Percentiles rank a stretch among this genome's conserved stretches.
phyloP scores from a whole-genome alignment of 1,140 invertebrate species.

The Carposina sasakii region DNA sequence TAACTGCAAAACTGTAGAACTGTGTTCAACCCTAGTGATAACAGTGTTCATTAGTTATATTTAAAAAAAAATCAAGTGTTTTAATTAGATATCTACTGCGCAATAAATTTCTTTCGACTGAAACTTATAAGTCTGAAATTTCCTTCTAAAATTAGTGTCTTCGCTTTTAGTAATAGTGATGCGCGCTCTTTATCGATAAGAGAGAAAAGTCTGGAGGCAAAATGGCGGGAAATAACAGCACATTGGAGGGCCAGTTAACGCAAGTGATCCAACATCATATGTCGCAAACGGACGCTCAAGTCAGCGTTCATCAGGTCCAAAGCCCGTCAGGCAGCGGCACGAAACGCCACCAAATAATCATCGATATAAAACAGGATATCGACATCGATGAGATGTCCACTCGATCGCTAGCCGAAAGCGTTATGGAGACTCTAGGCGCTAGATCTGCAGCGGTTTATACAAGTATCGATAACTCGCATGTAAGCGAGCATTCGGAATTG shows the following conservation, averaged over 20 bases:
- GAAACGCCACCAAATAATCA: slow-evolving; percentile 70
- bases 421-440: slow-evolving; percentile 69
- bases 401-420: slow-evolving; percentile 63
- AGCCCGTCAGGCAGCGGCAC: slow-evolving; percentile 51
- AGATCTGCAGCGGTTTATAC: slow-evolving; percentile 63
- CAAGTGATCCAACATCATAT: slow-evolving; percentile 64
- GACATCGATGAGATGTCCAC: slow-evolving; percentile 69
- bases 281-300: slow-evolving; percentile 54
- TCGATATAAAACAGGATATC: slow-evolving; percentile 71
- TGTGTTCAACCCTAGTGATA: slow-evolving; percentile 52
- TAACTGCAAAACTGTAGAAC: slow-evolving; percentile 23
- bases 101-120: slow-evolving; percentile 49
- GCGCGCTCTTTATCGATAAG: neutral
- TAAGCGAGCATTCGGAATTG: slow-evolving; percentile 50
- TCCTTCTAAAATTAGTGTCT: slow-evolving; percentile 30
- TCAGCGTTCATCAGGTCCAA: slow-evolving; percentile 66
- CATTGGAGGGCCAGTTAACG: slow-evolving; percentile 52
- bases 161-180: neutral
- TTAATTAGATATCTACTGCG: slow-evolving; percentile 31
- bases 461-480: slow-evolving; percentile 63
- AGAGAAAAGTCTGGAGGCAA: slow-evolving; percentile 18
- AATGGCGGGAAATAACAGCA: slow-evolving; percentile 52
- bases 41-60: slow-evolving; percentile 62
- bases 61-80: slow-evolving; percentile 24
- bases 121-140: slow-evolving; percentile 48